phyloP scores from a whole-genome alignment of 2,888 invertebrate species.

The Monopis laevigella region DNA sequence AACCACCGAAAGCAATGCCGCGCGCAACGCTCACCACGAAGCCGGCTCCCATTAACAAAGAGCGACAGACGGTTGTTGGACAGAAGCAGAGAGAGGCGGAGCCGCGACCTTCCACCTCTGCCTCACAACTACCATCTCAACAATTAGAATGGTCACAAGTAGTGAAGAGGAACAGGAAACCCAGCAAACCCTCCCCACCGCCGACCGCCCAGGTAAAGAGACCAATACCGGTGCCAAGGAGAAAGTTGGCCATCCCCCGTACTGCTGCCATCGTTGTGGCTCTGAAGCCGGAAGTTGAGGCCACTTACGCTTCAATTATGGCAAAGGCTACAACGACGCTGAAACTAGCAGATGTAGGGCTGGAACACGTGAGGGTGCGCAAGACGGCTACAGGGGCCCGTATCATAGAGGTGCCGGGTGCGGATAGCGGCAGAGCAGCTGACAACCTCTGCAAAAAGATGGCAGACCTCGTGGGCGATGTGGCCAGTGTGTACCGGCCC shows the following conservation, averaged over 20 bases:
- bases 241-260: background rate
- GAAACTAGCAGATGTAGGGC: background rate
- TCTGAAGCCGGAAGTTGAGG: background rate
- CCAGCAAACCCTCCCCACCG: background rate
- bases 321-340: background rate
- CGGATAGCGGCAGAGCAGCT: too few relatives aligned
- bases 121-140: background rate
- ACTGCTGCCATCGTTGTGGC: background rate
- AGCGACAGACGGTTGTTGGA: background rate
- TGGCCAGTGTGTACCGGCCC: background rate
- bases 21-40: background rate
- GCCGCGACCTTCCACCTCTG: background rate
- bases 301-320: slow-evolving; percentile 1
- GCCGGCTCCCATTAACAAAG: background rate
- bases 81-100: background rate
- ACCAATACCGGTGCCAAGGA: background rate
- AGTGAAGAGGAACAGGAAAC: background rate
- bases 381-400: slow-evolving; percentile 3
- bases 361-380: slow-evolving; percentile 1
- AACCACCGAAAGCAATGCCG: background rate
- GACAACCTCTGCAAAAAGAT: background rate
- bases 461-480: background rate
- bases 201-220: background rate
- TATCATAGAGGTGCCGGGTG: too few relatives aligned
- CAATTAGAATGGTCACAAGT: background rate